phyloP scores from a whole-genome alignment of 2,797 vertebrate genomes.

The Perodicticus potto region DNA sequence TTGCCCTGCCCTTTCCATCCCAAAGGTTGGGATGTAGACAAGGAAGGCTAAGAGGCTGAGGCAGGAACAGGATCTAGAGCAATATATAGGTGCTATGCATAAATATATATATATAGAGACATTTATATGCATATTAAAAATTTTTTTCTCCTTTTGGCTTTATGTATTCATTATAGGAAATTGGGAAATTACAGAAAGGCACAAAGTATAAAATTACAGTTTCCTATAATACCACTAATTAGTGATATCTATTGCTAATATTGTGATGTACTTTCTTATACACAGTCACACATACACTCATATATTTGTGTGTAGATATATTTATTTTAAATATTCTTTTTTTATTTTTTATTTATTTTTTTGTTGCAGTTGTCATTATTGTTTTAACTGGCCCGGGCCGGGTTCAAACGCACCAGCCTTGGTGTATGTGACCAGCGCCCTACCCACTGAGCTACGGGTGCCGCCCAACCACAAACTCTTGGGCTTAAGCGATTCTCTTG shows the following conservation, averaged over 20 bases:
- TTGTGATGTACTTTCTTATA: not conserved
- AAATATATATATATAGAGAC: not conserved
- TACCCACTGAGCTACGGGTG: no score
- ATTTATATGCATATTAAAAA: not conserved
- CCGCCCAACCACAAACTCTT: no score
- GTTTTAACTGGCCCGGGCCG: no score
- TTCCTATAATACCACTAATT: not conserved
- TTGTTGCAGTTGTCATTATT: no score
- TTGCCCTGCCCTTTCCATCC: not conserved
- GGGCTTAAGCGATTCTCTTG: no score
- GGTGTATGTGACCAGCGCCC: no score
- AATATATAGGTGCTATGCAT: not conserved
- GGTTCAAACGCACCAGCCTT: no score
- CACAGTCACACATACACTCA: not conserved
- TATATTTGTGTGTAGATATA: no score
- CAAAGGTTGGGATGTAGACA: conserved; percentile 2
- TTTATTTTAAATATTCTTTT: not conserved
- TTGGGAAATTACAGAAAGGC: conserved; percentile 38
- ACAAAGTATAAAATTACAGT: not conserved
- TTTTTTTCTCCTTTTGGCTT: not conserved
- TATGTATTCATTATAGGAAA: not conserved
- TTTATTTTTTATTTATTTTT: no score
- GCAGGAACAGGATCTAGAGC: not conserved
- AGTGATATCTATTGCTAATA: not conserved
- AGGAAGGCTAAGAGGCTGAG: not conserved